Conservation (phyloP, 2,113 vertebrate genomes). For the Gobius niger region DNA sequence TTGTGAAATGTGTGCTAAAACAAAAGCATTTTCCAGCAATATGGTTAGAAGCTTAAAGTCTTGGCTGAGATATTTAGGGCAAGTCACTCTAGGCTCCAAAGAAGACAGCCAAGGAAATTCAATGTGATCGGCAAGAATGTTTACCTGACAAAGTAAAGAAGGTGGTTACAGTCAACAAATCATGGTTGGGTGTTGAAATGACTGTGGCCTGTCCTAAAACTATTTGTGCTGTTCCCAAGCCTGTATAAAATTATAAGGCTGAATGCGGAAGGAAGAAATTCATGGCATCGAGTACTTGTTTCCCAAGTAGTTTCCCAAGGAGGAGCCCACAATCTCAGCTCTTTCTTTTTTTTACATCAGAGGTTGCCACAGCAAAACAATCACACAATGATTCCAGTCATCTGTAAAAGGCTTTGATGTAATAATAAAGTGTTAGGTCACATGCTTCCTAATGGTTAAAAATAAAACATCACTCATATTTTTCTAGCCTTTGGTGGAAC, state of each 20-base stretch:
- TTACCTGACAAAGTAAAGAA: slow-evolving; percentile 3
- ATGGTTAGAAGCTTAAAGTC: slow-evolving; percentile 5
- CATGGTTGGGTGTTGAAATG: not conserved
- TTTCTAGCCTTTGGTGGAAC: too few species aligned
- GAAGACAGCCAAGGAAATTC: slow-evolving; percentile 2
- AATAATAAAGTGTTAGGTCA: too few species aligned
- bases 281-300: not conserved
- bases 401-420: too few species aligned
- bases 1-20: slow-evolving; percentile 12
- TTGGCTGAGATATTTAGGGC: slow-evolving; percentile 7
- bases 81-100: slow-evolving; percentile 6
- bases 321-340: too few species aligned
- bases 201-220: not conserved
- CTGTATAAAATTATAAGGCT: not conserved
- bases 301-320: not conserved
- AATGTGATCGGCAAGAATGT: not conserved
- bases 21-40: slow-evolving; percentile 10
- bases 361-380: too few species aligned
- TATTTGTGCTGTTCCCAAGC: not conserved
- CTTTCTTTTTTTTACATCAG: too few species aligned
- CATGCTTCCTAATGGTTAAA: too few species aligned
- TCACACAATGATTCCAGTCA: too few species aligned
- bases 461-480: too few species aligned
- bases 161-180: not conserved
- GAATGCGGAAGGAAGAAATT: too few species aligned